Conservation (phyloP, 2,797 vertebrate species). For the Agapornis canus region DNA sequence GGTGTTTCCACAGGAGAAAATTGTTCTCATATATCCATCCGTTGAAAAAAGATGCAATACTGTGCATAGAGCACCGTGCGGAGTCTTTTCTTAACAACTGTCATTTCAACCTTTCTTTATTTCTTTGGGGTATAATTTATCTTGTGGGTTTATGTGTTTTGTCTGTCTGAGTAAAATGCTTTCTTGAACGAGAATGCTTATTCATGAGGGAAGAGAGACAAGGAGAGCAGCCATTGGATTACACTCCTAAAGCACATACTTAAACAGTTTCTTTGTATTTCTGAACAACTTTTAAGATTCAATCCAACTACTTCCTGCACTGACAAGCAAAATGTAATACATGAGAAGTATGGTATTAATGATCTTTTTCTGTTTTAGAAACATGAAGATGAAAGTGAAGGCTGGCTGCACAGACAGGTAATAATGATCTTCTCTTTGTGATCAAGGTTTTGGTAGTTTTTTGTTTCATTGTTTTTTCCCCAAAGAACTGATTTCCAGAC, state of each 20-base stretch:
- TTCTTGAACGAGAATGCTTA: neutral
- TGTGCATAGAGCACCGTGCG: neutral
- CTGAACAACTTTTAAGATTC: neutral
- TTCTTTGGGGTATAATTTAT: neutral
- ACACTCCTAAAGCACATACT: neutral
- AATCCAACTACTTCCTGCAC: neutral
- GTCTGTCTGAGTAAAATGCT: neutral
- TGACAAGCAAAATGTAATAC: neutral
- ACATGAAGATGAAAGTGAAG: conserved; percentile 96
- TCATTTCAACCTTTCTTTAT: neutral
- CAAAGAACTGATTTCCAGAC: neutral
- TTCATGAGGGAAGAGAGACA: neutral
- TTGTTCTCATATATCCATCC: neutral
- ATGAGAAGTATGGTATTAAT: neutral
- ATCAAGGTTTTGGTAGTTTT: neutral
- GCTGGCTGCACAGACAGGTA: conserved; percentile 97
- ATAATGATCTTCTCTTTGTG: neutral
- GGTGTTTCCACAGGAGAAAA: neutral
- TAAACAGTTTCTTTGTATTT: neutral
- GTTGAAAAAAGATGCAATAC: neutral
- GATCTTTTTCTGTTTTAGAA: conserved; percentile 82
- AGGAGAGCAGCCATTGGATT: neutral
- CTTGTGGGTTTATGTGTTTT: neutral
- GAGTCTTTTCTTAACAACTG: neutral
- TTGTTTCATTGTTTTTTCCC: neutral